These are phyloP conservation scores for Mastomys natalensis DNA, from an alignment of 2,113 vertebrate genomes.

Conservation along the genomic window DNA sequence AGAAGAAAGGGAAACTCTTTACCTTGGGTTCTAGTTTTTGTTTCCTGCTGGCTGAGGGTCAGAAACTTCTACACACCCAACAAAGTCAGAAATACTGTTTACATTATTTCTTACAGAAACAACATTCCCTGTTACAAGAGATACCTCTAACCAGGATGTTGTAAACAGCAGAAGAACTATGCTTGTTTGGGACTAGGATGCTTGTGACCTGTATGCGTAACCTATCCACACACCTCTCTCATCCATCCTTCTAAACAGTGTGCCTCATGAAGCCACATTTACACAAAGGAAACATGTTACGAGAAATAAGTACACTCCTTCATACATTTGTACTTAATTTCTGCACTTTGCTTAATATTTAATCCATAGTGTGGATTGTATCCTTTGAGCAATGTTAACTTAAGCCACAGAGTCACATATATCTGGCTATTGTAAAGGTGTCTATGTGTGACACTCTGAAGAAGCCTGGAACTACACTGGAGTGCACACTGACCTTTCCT, in stretches of 20 bases:
- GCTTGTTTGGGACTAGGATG: not conserved
- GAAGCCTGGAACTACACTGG: not conserved
- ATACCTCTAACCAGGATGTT: not conserved
- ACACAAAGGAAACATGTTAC: not conserved
- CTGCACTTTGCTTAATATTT: not conserved
- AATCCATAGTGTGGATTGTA: not conserved
- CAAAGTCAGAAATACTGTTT: not conserved
- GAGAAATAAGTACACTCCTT: not conserved
- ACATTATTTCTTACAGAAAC: not conserved
- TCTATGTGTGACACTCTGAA: not conserved
- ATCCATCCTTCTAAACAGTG: not conserved
- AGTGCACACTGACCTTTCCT: not conserved
- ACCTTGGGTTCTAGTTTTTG: not conserved
- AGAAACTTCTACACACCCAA: not conserved
- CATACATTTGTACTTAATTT: not conserved
- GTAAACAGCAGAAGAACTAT: not conserved
- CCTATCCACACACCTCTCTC: too few relatives aligned
- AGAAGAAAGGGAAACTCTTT: not conserved
- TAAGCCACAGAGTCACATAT: not conserved
- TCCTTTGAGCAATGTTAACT: not conserved
- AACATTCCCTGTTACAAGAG: not conserved
- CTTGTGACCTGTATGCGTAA: not conserved
- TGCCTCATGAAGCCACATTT: not conserved
- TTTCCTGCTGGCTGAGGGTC: not conserved
- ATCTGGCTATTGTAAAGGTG: not conserved